Evolutionary conservation across 1,140 invertebrate species (phyloP), one percentile per base, ranked within the genome.

Genomic region (Drosophila chauvacae): DNA sequence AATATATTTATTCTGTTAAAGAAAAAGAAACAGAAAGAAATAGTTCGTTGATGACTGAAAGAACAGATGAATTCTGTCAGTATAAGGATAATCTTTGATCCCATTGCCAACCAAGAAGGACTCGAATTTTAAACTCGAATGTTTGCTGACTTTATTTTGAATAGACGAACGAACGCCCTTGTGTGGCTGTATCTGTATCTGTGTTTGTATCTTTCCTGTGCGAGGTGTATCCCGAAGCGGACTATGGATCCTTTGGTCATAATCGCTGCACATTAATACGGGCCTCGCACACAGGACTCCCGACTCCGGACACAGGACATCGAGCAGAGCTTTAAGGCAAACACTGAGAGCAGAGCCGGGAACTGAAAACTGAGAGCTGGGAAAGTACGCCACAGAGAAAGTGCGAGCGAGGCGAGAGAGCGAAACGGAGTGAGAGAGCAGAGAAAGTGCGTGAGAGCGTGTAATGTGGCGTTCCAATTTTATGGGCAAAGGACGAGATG

Each of bases 251-350:
- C 84, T 77, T 83, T 79, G 39, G 65, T 80, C 79, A 86, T 82
- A 86, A 90, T 87, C 80, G 80, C 73, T 84, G 84, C 84, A 87
- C 77, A 87, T 88, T 88, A 81, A 73, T 80, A 88, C 84, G 71
- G 73, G 58, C 69, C 66, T 81, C 53, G 66, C 81, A 80, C 63
- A 64, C 63, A 80, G 59, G 80, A 50, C 48, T 50, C 44, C 11
- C 13, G 45, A 42, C 41, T 41, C 45, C 6, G 13, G 45, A 42
- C 41, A 9, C 16, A 3, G 39, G 45, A 56, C 50, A 47, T 18
- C 51, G 42, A 37, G 74, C 20, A 48, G 59, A 86, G 82, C 82
- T 86, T 85, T 87, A 81, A 75, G 77, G 73, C 77, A 50, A 64
- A 60, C 68, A 79, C 60, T 53, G 60, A 70, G 57, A 65, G 45